Evolutionary conservation across 2,888 invertebrate species (phyloP), one percentile per base, ranked within the genome.

Genomic region (Drosophila cognata): DNA sequence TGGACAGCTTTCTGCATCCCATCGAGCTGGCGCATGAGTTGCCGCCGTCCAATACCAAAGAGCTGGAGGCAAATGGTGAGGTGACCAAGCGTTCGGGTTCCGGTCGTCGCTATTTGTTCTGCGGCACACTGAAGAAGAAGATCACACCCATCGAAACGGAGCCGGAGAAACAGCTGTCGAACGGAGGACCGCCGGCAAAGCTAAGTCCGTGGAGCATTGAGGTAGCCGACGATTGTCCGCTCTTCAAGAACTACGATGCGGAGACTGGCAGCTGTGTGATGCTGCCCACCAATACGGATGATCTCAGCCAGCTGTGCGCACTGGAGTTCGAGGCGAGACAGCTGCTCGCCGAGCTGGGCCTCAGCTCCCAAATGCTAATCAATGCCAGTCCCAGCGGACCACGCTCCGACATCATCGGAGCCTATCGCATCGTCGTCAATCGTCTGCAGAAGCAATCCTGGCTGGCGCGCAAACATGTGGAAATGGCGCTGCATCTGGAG

Each of bases 351-450:
- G 94, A 94, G 31, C 92, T 95, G 46, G 96, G 96, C 1, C 95
- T 96, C 43, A 94, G 93, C 18, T 93, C 94, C 0, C 94, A 94
- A 66, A 94, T 95, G 94, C 91, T 96, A 52, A 93, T 94, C 60
- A 93, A 94, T 43, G 94, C 95, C 28, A 92, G 94, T 28, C 93
- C 93, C 48, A 94, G 94, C 74, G 95, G 96, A 36, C 95, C 95
- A 2, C 93, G 95, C 58, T 95, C 95, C 81, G 94, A 95, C 75
- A 94, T 96, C 43, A 95, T 95, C 55, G 96, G 96, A 13, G 95
- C 95, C 55, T 96, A 96, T 92, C 94, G 96, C 51, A 96, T 96
- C 70, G 94, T 96, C 41, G 94, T 96, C 72, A 95, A 96, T 91
- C 93, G 94, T 18, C 88, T 94, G 59, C 94, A 94, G 71, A 93